These are phyloP conservation scores for Daphoenositta chrysoptera DNA, from an alignment of 2,113 vertebrate species.

Conservation along the genomic window DNA sequence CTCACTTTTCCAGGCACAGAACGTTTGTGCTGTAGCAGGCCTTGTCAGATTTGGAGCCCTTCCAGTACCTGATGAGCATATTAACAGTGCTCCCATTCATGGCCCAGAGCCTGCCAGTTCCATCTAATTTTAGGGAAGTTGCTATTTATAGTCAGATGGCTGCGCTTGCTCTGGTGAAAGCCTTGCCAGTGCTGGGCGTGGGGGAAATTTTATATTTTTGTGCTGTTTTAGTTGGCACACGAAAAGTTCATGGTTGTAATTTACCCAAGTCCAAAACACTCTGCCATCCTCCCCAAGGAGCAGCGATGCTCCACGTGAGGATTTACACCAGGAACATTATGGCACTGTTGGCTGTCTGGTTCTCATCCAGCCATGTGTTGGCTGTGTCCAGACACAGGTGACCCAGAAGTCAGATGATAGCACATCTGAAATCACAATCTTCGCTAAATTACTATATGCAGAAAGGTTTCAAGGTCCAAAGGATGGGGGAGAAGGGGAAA, in stretches of 20 bases:
- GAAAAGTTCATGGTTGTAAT: neutral
- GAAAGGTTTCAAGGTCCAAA: neutral
- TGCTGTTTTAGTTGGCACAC: conserved; percentile 15
- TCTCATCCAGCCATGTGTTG: neutral
- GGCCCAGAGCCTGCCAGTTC: conserved; percentile 20
- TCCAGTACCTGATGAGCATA: conserved; percentile 63
- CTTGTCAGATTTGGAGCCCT: conserved; percentile 51
- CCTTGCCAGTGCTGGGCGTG: neutral
- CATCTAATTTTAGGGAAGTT: conserved; percentile 54
- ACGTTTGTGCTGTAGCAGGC: conserved; percentile 10
- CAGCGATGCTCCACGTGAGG: rapidly evolving
- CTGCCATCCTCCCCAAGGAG: neutral
- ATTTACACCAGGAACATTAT: neutral
- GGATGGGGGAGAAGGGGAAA: neutral
- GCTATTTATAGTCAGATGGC: conserved; percentile 41
- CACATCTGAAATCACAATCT: neutral
- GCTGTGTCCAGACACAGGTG: neutral
- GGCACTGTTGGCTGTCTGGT: neutral
- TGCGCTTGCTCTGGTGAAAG: neutral
- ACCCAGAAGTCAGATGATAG: neutral
- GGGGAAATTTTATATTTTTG: neutral
- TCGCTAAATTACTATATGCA: neutral
- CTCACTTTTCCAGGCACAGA: conserved; percentile 55
- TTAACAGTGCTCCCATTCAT: conserved; percentile 64
- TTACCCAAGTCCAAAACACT: neutral